Base-by-base conservation (phyloP, 2,888 invertebrate species). In the Noctua pronuba region DNA sequence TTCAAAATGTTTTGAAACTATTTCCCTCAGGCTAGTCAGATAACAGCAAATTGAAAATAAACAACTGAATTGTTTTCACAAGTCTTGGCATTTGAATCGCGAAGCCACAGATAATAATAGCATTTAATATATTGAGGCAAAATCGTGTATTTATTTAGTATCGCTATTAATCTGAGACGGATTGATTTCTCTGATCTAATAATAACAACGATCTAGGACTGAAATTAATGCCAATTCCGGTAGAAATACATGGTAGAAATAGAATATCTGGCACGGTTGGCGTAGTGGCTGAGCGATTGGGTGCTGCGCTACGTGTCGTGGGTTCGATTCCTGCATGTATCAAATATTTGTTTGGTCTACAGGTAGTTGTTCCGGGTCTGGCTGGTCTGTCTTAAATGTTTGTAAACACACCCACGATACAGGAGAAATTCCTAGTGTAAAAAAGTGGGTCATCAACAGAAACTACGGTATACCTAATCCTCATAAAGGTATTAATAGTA, bases 161-260 rank as follows among this genome's bases (percentile, higher is more conserved):
- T 55, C 38, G 46, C 11, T 69, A 71, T 60, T 62, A 55, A 67
- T 82, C 44, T 28, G 2, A 49, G 41, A 58, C 35, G 16, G 62
- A 75, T 80, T 83, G 66, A 69, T 82, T 79, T 4, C 73, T 38
- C 38, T 69, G 44, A 84, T 84, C 31, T 41, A 68, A 78, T 52
- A 65, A 70, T 82, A 79, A 84, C 65, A 73, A 18, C 21, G 55
- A 67, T 46, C 16, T 24, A 16, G 28, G 3, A 13, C 31, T 64
- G 49, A 13, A 67, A 75, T 66, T 58, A 31, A 46, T 62, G 1
- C 1, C 18, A 16, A 71, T 69, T 65, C 8, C 65, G 38, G 16
- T n/a, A 38, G 64, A 64, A 64, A 38, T 28, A 16, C 41, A 41
- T 41, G 24, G 49, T 68, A 35, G 18, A 38, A 64, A 49, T 28